Conservation (phyloP, 37 sponge, comb jelly and placozoan genomes). For the Diacarnus erythraeanus region DNA sequence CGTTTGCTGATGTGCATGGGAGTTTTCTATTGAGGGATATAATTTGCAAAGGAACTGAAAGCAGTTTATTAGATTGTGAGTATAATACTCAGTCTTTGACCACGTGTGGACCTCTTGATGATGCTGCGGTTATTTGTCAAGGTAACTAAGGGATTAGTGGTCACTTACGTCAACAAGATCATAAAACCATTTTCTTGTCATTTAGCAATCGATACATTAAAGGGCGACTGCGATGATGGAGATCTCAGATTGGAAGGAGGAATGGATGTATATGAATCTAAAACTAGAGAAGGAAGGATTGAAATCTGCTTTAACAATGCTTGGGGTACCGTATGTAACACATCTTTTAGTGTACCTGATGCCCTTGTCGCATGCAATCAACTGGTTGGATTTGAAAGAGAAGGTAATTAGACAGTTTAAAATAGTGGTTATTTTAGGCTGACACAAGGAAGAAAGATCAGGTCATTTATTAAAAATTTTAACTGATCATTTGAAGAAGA, state of each 20-base stretch:
- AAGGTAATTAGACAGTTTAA: neutral
- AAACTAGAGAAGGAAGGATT: slow-evolving; percentile 14
- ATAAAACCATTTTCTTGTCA: too few species aligned
- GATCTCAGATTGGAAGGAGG: slow-evolving; percentile 10
- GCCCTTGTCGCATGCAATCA: slow-evolving; percentile 22
- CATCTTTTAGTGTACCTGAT: neutral
- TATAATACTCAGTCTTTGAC: neutral
- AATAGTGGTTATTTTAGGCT: neutral
- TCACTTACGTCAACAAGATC: too few species aligned
- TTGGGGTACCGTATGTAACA: slow-evolving; percentile 33
- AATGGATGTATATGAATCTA: neutral
- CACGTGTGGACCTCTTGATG: slow-evolving; percentile 17
- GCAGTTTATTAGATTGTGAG: slow-evolving; percentile 5
- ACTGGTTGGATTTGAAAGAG: slow-evolving; percentile 10
- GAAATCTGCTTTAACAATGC: slow-evolving; percentile 46
- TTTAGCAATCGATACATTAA: neutral
- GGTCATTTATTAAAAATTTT: too few species aligned
- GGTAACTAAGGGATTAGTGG: neutral
- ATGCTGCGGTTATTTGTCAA: slow-evolving; percentile 36
- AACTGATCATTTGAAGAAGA: too few species aligned
- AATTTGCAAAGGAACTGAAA: slow-evolving; percentile 21
- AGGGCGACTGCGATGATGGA: slow-evolving; percentile 19
- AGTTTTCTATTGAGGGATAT: neutral
- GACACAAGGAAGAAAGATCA: too few species aligned
- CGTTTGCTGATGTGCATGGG: neutral